A percentile compares a stretch with the other conserved stretches of the same genome.
phyloP scores from a whole-genome alignment of 2,888 invertebrate genomes.

The Exocentrus adspersus region DNA sequence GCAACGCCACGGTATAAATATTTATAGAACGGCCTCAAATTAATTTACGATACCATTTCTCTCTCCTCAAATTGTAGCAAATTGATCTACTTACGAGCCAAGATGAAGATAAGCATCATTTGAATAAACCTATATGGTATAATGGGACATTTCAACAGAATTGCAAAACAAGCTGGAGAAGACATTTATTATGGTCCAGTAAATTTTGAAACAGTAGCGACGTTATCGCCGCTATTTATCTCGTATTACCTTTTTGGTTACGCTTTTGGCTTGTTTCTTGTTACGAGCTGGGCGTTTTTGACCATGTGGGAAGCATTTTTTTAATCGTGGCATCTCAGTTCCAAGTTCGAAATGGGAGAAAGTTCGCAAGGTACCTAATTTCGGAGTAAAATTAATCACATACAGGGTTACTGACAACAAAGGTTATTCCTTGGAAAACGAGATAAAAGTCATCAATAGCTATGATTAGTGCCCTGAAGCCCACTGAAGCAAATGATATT shows the following conservation, averaged over 20 bases:
- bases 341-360: not conserved
- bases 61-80: not conserved
- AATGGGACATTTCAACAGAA: not conserved
- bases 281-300: not conserved
- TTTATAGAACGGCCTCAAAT: slow-evolving; percentile 22
- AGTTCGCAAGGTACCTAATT: too few species aligned
- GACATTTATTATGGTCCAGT: not conserved
- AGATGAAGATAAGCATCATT: not conserved
- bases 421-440: too few species aligned
- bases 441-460: too few species aligned
- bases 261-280: not conserved
- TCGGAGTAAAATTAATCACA: too few species aligned
- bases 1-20: slow-evolving; percentile 37
- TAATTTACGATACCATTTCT: slow-evolving; percentile 4
- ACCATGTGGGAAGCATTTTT: not conserved
- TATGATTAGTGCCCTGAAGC: too few species aligned
- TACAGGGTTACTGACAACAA: too few species aligned
- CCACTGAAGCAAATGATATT: too few species aligned
- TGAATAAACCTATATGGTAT: not conserved
- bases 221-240: not conserved
- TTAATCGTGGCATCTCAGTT: not conserved
- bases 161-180: not conserved
- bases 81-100: slow-evolving; percentile 1
- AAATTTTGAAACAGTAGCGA: not conserved
- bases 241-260: not conserved